Base-by-base conservation (phyloP, 53 echinoderm and acorn worm species). In the Temnopleurus reevesii region DNA sequence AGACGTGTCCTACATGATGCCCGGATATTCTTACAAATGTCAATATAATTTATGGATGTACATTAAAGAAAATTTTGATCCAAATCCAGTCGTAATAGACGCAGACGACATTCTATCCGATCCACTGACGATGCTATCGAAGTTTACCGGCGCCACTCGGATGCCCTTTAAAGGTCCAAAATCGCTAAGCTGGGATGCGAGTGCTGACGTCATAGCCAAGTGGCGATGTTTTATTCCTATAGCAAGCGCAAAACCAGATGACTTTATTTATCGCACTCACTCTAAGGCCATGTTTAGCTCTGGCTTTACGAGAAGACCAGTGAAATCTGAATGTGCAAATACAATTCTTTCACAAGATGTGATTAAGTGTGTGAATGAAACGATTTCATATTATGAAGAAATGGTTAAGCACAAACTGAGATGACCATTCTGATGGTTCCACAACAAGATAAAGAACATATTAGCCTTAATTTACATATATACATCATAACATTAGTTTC, bases 11-110 rank as follows among this genome's bases (percentile, higher is more conserved):
- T 91, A 61, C 77, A 53, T 91, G 53, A 76, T 76, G 46, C 83
- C 65, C 2, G 57, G 86, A 1, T 85, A 59, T 36, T 47, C 85
- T 2, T 85, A 85, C 85, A 76, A 91, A n/a, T 85, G 76, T 56
- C 86, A 85, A n/a, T 76, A 77, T 34, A 44, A 85, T 45, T 47
- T 91, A 8, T 91, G 91, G 91, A 77, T 58, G 71, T 33, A 86
- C 77, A 46, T 85, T 17, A 86, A 54, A 18, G 86, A 56, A n/a
- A 76, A 63, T 45, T 5, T 46, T 15, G 55, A 83, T 44, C 43
- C 86, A 15, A 76, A 89, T 12, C 86, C 91, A 25, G 29, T 86
- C 77, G 77, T 91, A 4, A 77, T 91, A 19, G 91, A 91, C 35
- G 49, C 51, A 9, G 91, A 91, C 49, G 91, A 91, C 23, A 36